phyloP scores from a whole-genome alignment of 2,888 invertebrate species.

The Nephrotoma appendiculata region DNA sequence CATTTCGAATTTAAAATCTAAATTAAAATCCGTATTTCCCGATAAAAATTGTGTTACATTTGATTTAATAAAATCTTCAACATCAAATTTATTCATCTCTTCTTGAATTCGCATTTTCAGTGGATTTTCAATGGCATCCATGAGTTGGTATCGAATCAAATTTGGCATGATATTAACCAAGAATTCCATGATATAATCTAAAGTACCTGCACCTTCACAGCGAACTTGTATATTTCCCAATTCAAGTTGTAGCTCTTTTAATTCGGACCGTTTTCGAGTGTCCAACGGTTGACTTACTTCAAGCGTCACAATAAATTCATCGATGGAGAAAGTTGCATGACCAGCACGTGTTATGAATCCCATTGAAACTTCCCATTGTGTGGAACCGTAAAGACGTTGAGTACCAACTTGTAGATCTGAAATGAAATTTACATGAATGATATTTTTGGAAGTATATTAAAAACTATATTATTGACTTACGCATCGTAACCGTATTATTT shows the following conservation, averaged over 20 bases:
- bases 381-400: constrained; percentile 59
- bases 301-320: constrained; percentile 55
- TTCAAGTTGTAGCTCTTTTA: constrained; percentile 63
- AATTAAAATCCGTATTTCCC: constrained; percentile 23
- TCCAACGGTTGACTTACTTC: constrained; percentile 63
- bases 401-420: constrained; percentile 63
- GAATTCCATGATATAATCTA: constrained; percentile 71
- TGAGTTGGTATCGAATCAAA: constrained; percentile 70
- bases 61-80: constrained; percentile 57
- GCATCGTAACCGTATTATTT: constrained; percentile 45
- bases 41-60: constrained; percentile 49
- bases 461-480: constrained; percentile 12
- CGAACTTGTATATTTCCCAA: constrained; percentile 66
- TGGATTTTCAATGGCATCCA: constrained; percentile 70
- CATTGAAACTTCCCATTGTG: constrained; percentile 63
- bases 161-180: constrained; percentile 71
- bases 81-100: constrained; percentile 51
- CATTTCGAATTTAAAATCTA: constrained; percentile 21
- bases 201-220: constrained; percentile 71
- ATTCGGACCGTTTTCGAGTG: constrained; percentile 52
- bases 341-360: constrained; percentile 56
- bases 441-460: not conserved
- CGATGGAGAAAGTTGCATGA: constrained; percentile 60
- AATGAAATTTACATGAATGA: constrained; percentile 20
- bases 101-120: constrained; percentile 56